Conservation (phyloP, 2,888 invertebrate genomes). For the Drosophila atripex region DNA sequence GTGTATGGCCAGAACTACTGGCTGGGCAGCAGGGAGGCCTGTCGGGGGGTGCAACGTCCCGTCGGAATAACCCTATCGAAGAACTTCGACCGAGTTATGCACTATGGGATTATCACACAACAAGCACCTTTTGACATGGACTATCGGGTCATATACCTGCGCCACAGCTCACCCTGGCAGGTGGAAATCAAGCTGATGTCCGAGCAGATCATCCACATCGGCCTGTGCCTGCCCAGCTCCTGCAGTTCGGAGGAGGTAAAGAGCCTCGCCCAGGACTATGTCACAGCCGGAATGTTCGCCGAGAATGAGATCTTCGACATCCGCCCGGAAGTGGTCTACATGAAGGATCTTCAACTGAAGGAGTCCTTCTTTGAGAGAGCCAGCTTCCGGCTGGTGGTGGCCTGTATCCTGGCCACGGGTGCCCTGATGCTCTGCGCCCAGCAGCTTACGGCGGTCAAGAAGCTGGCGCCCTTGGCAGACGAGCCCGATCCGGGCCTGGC, state of each 20-base stretch:
- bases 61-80: conserved; percentile 82
- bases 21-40: conserved; percentile 85
- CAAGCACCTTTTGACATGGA: conserved; percentile 83
- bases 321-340: conserved; percentile 81
- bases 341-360: conserved; percentile 81
- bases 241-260: conserved; percentile 83
- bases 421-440: conserved; percentile 74
- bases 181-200: conserved; percentile 84
- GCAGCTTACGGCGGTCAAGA: conserved; percentile 49
- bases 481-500: conserved; percentile 48
- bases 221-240: conserved; percentile 85
- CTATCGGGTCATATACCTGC: conserved; percentile 83
- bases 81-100: conserved; percentile 82
- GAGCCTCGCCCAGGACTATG: conserved; percentile 79
- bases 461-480: neutral
- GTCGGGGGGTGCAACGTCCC: conserved; percentile 83
- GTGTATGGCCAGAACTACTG: conserved; percentile 87
- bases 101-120: conserved; percentile 81
- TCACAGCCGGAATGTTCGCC: conserved; percentile 76
- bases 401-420: conserved; percentile 67
- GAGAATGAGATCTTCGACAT: conserved; percentile 82
- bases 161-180: conserved; percentile 84
- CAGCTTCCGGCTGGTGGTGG: conserved; percentile 79
- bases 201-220: conserved; percentile 85
- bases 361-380: conserved; percentile 79